Conservation (phyloP, 2,113 vertebrate species). For the Recurvirostra avosetta region DNA sequence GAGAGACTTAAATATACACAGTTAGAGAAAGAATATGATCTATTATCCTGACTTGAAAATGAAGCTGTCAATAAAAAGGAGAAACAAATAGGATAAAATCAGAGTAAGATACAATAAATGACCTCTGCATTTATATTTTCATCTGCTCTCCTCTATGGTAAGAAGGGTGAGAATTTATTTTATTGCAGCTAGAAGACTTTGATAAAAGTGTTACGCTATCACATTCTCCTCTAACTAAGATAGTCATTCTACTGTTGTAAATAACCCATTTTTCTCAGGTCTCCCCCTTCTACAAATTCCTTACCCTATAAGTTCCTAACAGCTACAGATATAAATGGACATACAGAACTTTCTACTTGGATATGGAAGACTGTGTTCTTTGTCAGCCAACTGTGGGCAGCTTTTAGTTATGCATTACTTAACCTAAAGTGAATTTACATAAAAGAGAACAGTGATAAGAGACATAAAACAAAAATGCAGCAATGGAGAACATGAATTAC, state of each 20-base stretch:
- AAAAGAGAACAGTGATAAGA: background rate
- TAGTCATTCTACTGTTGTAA: background rate
- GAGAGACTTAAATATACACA: background rate
- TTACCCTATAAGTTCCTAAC: background rate
- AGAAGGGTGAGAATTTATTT: background rate
- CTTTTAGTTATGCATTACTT: background rate
- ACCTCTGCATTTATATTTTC: background rate
- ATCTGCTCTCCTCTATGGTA: background rate
- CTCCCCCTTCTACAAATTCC: background rate
- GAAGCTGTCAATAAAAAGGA: constrained; percentile 3
- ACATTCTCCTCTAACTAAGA: background rate
- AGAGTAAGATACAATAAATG: background rate
- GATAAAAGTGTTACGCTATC: background rate
- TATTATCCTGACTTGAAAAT: constrained; percentile 47
- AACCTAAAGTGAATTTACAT: background rate
- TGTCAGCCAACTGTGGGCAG: background rate
- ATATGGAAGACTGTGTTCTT: background rate
- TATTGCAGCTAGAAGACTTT: background rate
- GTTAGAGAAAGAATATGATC: background rate
- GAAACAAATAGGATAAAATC: background rate
- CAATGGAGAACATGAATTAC: background rate
- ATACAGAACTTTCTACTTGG: background rate
- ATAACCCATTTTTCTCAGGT: background rate
- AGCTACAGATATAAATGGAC: background rate
- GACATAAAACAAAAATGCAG: background rate